A percentile compares a stretch with the other conserved stretches of the same genome.
Evolutionary conservation across 2,888 invertebrate genomes (phyloP).

Genomic region (Drosophila infuscata): DNA sequence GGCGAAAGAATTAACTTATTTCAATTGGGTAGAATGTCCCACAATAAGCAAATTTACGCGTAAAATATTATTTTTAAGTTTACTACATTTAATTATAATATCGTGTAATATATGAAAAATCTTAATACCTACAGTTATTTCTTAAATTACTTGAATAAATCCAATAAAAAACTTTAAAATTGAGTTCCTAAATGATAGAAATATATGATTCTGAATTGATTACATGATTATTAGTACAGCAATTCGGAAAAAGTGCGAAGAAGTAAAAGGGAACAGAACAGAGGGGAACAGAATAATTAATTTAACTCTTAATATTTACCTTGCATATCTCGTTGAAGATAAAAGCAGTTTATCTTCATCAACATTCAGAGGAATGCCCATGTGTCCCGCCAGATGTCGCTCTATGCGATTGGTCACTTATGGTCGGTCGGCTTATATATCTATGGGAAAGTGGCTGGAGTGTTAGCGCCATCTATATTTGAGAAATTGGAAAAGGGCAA

Average conservation of each 20-base stretch:
- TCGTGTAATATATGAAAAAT: too few relatives aligned
- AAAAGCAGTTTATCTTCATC: neutral
- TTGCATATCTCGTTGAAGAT: neutral
- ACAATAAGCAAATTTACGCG: neutral
- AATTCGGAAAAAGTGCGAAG: neutral
- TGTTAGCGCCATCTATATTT: neutral
- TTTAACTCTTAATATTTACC: neutral
- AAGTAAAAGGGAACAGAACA: too few relatives aligned
- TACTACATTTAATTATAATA: too few relatives aligned
- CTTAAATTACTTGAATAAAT: too few relatives aligned
- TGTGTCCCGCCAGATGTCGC: neutral
- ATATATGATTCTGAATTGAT: neutral
- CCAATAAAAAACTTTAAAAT: too few relatives aligned
- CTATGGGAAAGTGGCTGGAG: neutral
- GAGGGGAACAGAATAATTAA: too few relatives aligned
- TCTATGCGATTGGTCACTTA: neutral
- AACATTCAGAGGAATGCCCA: neutral
- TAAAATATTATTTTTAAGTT: too few relatives aligned
- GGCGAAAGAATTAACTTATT: slow-evolving; percentile 5
- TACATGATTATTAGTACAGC: neutral
- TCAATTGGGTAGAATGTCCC: neutral
- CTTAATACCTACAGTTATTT: too few relatives aligned
- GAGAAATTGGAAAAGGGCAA: neutral
- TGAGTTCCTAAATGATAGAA: too few relatives aligned
- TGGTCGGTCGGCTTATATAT: neutral